phyloP scores from a whole-genome alignment of 2,888 invertebrate species.

The Antheraea assamensis region DNA sequence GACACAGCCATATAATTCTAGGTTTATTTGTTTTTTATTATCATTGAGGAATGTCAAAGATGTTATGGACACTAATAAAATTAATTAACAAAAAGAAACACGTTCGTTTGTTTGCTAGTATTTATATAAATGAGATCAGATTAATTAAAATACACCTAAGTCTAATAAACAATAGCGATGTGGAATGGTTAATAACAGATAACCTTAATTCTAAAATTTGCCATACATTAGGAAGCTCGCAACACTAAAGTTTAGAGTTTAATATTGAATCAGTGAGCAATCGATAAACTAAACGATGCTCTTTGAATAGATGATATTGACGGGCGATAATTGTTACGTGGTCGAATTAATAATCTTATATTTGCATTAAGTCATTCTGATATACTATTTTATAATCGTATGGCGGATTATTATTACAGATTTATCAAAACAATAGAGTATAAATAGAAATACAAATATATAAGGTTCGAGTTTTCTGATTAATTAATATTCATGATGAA shows the following conservation, averaged over 20 bases:
- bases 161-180: not conserved
- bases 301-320: not conserved
- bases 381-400: not conserved
- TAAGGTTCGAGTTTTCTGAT: not conserved
- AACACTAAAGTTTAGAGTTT: not conserved
- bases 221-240: not conserved
- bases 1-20: not conserved
- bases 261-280: not conserved
- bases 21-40: not conserved
- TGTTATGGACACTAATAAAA: not conserved
- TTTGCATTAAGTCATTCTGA: not conserved
- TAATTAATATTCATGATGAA: not conserved
- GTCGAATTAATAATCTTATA: not conserved
- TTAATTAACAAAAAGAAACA: not conserved
- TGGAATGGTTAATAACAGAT: not conserved
- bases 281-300: constrained; percentile 4
- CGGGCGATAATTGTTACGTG: constrained; percentile 3
- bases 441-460: too few species aligned
- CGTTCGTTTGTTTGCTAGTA: not conserved
- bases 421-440: not conserved
- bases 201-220: not conserved
- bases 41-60: not conserved
- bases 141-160: not conserved
- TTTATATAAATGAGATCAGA: not conserved
- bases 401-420: not conserved